A percentile compares a stretch with the other conserved stretches of the same genome.
These are phyloP conservation scores for Nothocercus nigrocapillus DNA, from an alignment of 2,113 vertebrate species.

Conservation along the genomic window DNA sequence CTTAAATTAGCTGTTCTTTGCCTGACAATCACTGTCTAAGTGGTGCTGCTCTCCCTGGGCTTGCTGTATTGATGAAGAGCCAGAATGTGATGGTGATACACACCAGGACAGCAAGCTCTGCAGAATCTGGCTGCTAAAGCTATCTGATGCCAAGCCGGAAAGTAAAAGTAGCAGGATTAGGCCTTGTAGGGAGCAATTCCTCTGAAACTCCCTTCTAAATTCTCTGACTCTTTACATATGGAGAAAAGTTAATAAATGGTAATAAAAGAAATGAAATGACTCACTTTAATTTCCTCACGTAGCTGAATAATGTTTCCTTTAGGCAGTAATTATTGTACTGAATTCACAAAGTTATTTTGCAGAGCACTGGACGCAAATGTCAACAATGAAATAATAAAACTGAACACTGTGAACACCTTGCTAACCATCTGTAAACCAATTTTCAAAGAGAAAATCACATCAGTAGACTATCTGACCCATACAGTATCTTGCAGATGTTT, in stretches of 20 bases:
- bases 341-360: constrained; percentile 55
- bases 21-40: neutral
- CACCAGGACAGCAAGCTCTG: neutral
- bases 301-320: constrained; percentile 53
- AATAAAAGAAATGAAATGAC: constrained; percentile 40
- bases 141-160: neutral
- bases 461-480: constrained; percentile 71
- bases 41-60: neutral
- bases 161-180: neutral
- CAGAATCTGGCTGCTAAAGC: constrained; percentile 1
- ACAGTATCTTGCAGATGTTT: constrained; percentile 75
- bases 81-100: neutral
- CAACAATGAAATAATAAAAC: constrained; percentile 56
- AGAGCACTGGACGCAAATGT: constrained; percentile 26
- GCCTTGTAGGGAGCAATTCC: neutral
- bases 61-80: neutral
- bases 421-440: constrained; percentile 64
- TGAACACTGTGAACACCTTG: constrained; percentile 57
- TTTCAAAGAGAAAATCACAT: constrained; percentile 76
- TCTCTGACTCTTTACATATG: constrained; percentile 24
- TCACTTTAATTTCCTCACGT: constrained; percentile 47
- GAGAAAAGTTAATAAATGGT: constrained; percentile 44
- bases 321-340: constrained; percentile 36
- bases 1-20: neutral
- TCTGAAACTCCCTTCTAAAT: constrained; percentile 7